Evolutionary conservation across 2,888 invertebrate genomes (phyloP), one percentile per base, ranked within the genome.

Genomic region (Lasioglossum zephyrum): DNA sequence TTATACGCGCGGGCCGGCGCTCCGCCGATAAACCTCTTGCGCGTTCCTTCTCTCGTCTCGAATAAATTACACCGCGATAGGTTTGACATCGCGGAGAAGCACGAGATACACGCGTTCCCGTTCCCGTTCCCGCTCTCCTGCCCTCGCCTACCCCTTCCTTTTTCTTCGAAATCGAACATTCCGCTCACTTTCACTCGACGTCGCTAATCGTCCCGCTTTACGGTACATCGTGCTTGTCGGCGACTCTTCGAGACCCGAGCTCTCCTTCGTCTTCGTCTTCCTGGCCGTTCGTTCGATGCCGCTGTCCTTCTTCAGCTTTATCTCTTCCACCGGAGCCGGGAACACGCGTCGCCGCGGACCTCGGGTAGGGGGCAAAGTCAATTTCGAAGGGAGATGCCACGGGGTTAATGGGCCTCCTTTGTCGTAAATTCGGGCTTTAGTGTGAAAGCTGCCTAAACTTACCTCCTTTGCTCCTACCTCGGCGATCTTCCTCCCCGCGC

Each of bases 381-480:
- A 89, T 90, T 90, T 88, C 90, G 82, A 88, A 83, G 80, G 86
- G 87, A 86, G 89, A 87, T 86, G 82, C 86, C 85, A 87, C 74
- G 87, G 86, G 90, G 91, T 87, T 90, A 89, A 91, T 91, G 91
- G 91, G 88, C 85, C 88, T 90, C 81, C 82, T 87, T 91, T 86
- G 88, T 91, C 91, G 91, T 92, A 91, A 93, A 92, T 93, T 91
- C 88, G 89, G 87, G 89, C 87, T 89, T 91, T 88, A 88, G 89
- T 84, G 90, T 86, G 89, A 90, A 90, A 89, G 88, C 89, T 85
- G 88, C 89, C 88, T 88, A 82, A 84, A 89, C 81, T 86, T 84
- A 82, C 82, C 82, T 84, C 77, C 80, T 79, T 85, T 79, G 81
- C 81, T 73, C 77, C 75, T 77, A 74, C 80, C 66, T 53, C 53